phyloP scores from a whole-genome alignment of 2,888 invertebrate species.

The Spatulosminthurus flaviceps region DNA sequence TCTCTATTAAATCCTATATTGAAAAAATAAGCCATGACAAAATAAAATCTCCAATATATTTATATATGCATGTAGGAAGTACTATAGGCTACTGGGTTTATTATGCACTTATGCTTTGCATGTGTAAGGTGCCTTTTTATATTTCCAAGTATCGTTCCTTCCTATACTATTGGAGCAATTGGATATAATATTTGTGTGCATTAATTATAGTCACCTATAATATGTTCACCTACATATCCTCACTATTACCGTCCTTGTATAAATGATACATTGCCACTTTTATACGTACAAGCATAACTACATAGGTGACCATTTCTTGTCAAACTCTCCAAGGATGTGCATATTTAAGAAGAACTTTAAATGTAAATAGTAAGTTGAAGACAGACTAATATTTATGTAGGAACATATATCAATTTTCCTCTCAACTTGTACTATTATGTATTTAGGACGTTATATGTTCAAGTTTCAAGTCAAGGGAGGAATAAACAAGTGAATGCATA shows the following conservation, averaged over 20 bases:
- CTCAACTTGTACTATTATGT: slow-evolving; percentile 38
- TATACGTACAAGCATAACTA: too few species aligned
- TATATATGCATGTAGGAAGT: slow-evolving; percentile 15
- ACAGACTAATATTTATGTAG: not conserved
- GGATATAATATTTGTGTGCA: not conserved
- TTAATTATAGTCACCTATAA: slow-evolving; percentile 5
- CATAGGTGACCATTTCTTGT: too few species aligned
- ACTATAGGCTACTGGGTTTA: slow-evolving; percentile 11
- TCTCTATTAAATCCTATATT: too few species aligned
- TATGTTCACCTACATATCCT: too few species aligned
- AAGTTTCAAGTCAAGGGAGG: not conserved
- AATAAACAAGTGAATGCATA: not conserved
- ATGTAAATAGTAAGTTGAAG: not conserved
- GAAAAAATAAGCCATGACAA: slow-evolving; percentile 19
- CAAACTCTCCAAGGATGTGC: too few species aligned
- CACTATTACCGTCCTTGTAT: too few species aligned
- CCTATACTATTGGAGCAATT: not conserved
- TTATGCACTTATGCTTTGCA: not conserved
- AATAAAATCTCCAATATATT: slow-evolving; percentile 3
- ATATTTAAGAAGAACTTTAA: not conserved
- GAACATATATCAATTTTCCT: slow-evolving; percentile 12
- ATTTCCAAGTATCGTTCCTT: not conserved
- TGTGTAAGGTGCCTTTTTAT: not conserved
- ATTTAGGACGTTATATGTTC: slow-evolving; percentile 41
- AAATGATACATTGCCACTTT: too few species aligned